Conservation (phyloP, 2,797 vertebrate species). For the Jordanella pulchra region DNA sequence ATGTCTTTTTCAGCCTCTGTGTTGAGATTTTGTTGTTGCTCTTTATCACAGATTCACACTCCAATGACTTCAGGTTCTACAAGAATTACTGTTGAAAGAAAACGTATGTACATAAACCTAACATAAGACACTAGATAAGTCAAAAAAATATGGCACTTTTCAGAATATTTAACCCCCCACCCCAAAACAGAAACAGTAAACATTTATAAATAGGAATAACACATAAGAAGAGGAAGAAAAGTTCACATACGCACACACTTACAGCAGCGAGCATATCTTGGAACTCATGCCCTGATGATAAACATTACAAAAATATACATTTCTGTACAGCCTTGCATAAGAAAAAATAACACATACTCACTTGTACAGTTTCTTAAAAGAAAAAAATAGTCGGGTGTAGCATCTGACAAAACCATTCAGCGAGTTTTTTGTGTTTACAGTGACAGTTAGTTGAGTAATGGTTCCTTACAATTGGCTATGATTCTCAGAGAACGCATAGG, state of each 20-base stretch:
- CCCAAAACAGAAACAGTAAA: conserved; percentile 39
- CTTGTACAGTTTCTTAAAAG: conserved; percentile 34
- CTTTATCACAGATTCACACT: neutral
- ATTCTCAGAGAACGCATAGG: conserved; percentile 25
- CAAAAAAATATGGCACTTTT: conserved; percentile 79
- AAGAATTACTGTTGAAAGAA: conserved; percentile 25
- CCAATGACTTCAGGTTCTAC: neutral
- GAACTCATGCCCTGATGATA: conserved; percentile 80
- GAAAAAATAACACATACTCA: conserved; percentile 70
- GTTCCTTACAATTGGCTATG: conserved; percentile 71
- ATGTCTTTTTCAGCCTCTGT: neutral
- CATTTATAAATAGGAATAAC: conserved; percentile 69
- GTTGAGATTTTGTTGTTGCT: neutral
- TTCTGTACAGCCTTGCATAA: conserved; percentile 84
- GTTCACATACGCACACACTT: conserved; percentile 50
- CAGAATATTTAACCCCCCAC: conserved; percentile 51
- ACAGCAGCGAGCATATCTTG: conserved; percentile 67
- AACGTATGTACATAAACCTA: conserved; percentile 45
- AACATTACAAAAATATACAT: conserved; percentile 85
- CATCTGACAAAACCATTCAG: conserved; percentile 36
- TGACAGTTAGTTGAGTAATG: conserved; percentile 58
- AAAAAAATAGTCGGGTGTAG: conserved; percentile 42
- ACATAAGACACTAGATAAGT: conserved; percentile 73
- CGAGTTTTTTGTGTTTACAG: conserved; percentile 65
- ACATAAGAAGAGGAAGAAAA: conserved; percentile 65